phyloP scores from a whole-genome alignment of 1,140 invertebrate species.

The Adelges cooleyi region DNA sequence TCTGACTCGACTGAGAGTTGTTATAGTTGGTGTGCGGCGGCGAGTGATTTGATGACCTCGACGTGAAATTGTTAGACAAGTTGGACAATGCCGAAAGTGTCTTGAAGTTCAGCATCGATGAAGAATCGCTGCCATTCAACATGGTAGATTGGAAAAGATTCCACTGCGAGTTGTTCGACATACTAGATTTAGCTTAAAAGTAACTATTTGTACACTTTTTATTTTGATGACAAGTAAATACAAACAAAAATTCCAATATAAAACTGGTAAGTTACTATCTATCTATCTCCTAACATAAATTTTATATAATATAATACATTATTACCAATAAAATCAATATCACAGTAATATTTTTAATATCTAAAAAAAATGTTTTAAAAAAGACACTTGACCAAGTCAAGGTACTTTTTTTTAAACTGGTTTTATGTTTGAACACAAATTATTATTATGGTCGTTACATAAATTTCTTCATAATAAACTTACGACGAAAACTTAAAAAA shows the following conservation, averaged over 20 bases:
- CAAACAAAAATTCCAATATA: no score
- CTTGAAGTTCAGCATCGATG: conserved; percentile 24
- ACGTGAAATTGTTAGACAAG: conserved; percentile 8
- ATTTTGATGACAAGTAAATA: not conserved
- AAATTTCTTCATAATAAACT: conserved; percentile 15
- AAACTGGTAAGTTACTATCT: not conserved
- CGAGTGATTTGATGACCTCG: conserved; percentile 26
- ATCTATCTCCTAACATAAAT: conserved; percentile 4
- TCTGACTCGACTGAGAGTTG: conserved; percentile 22
- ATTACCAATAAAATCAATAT: conserved; percentile 29
- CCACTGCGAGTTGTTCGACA: conserved; percentile 84
- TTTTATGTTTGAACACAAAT: conserved; percentile 28
- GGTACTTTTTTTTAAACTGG: conserved; percentile 16
- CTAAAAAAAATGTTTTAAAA: conserved; percentile 16
- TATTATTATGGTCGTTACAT: conserved; percentile 27
- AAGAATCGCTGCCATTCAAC: conserved; percentile 42
- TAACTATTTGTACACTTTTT: not conserved
- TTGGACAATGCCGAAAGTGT: conserved; percentile 30
- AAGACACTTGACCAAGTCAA: conserved; percentile 24
- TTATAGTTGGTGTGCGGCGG: conserved; percentile 10
- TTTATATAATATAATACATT: conserved; percentile 23
- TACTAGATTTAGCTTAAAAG: conserved; percentile 34
- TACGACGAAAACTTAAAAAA: conserved; percentile 13
- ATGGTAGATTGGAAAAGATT: conserved; percentile 78
- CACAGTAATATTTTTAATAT: conserved; percentile 27